Evolutionary conservation across 2,888 invertebrate species (phyloP), one percentile per base, ranked within the genome.

Genomic region (Melinopterus prodromus): DNA sequence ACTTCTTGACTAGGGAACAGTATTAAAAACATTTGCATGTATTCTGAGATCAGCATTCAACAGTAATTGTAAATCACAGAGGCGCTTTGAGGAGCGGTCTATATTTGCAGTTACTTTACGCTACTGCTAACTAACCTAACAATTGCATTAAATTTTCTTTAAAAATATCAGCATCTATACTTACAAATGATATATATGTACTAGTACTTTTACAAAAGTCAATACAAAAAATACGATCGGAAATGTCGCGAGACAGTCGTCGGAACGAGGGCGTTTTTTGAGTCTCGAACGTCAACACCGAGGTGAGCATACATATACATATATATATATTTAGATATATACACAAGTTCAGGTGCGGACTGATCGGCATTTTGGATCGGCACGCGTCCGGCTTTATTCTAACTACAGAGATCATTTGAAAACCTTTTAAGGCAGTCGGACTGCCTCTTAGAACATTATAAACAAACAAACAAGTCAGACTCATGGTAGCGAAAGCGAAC

Each of bases 371-470:
- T 85, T 85, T 82, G 84, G 80, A 80, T 80, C 84, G 85, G 86
- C 86, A 86, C 87, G 86, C 86, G 85, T 87, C 86, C 87, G 88
- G 87, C 87, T 81, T 83, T 87, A 87, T 86, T 88, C 89, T 88
- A 89, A 88, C 88, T 89, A 89, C 87, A 86, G 89, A 89, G 89
- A 89, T 89, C 89, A 89, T 89, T 88, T 88, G 89, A 88, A 89
- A 89, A 89, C 88, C 87, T 86, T 88, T 82, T 84, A 85, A 86
- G 86, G 87, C 85, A 85, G 86, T 78, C 84, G 81, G 78, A 83
- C 84, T 85, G 85, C 85, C 81, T 84, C 84, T 80, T 81, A 79
- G 79, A 77, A 81, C 80, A 84, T 80, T 82, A 84, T 83, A 84
- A 80, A 84, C 82, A 84, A 82, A 82, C 78, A 80, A 84, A 79